Evolutionary conservation across 2,888 invertebrate genomes (phyloP), one percentile per base, ranked within the genome.

Genomic region (Eulithis testata): DNA sequence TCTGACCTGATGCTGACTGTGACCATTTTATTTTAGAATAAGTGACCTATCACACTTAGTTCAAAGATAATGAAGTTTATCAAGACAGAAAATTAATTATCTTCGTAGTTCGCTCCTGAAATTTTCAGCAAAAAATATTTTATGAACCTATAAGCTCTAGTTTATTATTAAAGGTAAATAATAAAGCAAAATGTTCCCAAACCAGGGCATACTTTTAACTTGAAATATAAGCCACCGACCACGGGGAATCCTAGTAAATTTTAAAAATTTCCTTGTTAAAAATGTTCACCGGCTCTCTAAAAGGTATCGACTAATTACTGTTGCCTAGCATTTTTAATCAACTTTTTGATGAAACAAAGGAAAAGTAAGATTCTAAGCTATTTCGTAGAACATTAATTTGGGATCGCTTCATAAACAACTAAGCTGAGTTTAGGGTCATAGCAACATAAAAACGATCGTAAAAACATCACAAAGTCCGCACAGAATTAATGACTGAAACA

Each of bases 401-500:
- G 72, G 65, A 74, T 75, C 71, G 76, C 73, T 75, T 76, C 78
- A 77, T 82, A 85, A 84, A 83, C 78, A 79, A 77, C 77, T 80
- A 78, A 83, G 76, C 76, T 71, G 73, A 76, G 75, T 79, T 83
- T 80, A 79, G 77, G 75, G 77, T 73, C 75, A 73, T 77, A 75
- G 70, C 66, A 75, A 81, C 82, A 80, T 85, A 84, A 86, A 87
- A 80, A 73, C 63, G 73, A 62, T 76, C 80, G 80, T 85, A 84
- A 86, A 85, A 80, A 70, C 73, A 78, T 76, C 78, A 81, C 79
- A 77, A 82, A 83, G 73, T 80, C 76, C 70, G 76, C 71, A 71
- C 76, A 76, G 84, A 81, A 83, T 83, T 85, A 81, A 84, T 82
- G 81, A 75, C 74, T 66, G 51, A 66, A 69, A 73, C 74, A 78